Evolutionary conservation across 1,140 invertebrate species (phyloP), one percentile per base, ranked within the genome.

Genomic region (Proales similis): DNA sequence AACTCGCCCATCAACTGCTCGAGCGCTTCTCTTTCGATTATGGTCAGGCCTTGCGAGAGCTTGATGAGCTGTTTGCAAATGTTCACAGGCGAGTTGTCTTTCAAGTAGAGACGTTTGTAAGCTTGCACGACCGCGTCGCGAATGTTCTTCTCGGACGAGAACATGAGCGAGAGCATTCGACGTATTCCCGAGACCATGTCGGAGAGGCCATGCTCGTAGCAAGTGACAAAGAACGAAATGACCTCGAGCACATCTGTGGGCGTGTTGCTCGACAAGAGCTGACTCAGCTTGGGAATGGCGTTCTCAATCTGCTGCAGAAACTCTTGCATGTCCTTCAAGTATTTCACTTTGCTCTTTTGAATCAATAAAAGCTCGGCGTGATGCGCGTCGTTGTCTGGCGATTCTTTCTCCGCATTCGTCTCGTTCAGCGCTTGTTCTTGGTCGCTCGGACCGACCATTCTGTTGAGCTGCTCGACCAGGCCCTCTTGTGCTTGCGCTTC

Each of bases 191-290:
- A 66, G 67, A 84, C 80, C 9, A 85, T 82, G 5, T 84, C 82
- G 33, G 81, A 77, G 12, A 90, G 79, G 46, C 83, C 82, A 71
- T 88, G 88, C 68, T 86, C 81, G 69, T 83, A 85, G 30, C 70
- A 70, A 0, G 82, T 82, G 0, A 85, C 86, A 65, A 91, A 86
- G 69, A 91, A 86, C 47, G 86, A 82, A 38, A 90, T 84, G 0
- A 88, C 83, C 75, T 90, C 88, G 32, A 84, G 79, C 0, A 88
- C 83, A 72, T 90, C 88, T 1, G 83, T 80, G 0, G 81, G 78
- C 63, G 82, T 83, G 67, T 84, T 82, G 0, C 87, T 88, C 66
- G 82, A 81, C 2, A 90, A 74, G 66, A 89, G 73, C 11, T 82
- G 78, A 66, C 84, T 82, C 11, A 86, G 79, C 4, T 84, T 67